Percentiles rank a stretch among this genome's conserved stretches.
These are phyloP conservation scores for Strongylocentrotus purpuratus DNA, from an alignment of 35 echinoderm and acorn worm genomes.

Conservation along the genomic window DNA sequence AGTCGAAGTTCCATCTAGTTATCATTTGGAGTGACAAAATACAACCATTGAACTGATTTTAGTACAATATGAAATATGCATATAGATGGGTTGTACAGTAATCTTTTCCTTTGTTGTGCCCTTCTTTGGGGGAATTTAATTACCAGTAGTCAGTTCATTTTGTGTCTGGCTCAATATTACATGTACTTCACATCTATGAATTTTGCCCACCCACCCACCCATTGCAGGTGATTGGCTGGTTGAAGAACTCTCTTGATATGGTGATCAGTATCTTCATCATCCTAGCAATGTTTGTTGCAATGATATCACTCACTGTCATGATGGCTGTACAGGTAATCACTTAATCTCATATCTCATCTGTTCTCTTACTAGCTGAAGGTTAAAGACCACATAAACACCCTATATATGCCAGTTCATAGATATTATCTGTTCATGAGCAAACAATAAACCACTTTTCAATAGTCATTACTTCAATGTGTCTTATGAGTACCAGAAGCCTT, in stretches of 20 bases:
- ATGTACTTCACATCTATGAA: no score
- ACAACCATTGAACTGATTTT: background rate
- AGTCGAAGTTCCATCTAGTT: no score
- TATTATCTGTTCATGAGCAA: no score
- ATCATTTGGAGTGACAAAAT: no score
- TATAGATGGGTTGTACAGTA: background rate
- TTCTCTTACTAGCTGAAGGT: background rate
- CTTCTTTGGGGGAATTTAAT: background rate
- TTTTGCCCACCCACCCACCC: no score
- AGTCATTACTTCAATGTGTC: no score
- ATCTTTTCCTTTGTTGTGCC: background rate
- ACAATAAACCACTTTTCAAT: no score
- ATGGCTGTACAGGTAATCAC: constrained; percentile 68
- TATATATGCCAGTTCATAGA: no score
- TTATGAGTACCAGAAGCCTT: no score
- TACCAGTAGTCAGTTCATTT: no score
- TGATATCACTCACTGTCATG: constrained; percentile 56
- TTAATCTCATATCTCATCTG: background rate
- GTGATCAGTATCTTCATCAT: constrained; percentile 82
- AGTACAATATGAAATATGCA: background rate
- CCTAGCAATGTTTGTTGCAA: constrained; percentile 60
- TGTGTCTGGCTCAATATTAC: no score
- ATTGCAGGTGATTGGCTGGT: constrained; percentile 63
- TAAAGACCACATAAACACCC: no score
- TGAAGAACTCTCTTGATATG: constrained; percentile 69